phyloP scores from a whole-genome alignment of 2,797 vertebrate genomes.

The Pitangus sulphuratus region DNA sequence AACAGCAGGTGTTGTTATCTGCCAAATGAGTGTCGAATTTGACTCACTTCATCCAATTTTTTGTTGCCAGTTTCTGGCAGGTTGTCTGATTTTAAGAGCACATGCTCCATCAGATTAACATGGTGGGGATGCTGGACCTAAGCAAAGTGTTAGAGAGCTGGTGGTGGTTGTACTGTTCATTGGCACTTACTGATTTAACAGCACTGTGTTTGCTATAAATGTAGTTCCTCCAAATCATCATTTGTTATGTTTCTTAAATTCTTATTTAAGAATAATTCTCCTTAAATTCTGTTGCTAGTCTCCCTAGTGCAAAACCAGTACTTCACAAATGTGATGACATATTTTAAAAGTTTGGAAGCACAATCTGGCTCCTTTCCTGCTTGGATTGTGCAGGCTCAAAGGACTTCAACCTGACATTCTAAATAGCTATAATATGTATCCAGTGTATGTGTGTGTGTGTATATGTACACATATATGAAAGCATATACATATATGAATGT shows the following conservation, averaged over 20 bases:
- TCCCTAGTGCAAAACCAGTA: neutral
- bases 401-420: neutral
- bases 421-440: neutral
- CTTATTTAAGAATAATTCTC: no score
- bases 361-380: neutral
- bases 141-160: neutral
- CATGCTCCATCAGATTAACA: neutral
- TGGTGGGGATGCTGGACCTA: neutral
- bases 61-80: neutral
- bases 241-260: neutral
- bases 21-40: neutral
- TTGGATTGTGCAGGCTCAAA: neutral
- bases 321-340: neutral
- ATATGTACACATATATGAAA: neutral
- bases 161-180: neutral
- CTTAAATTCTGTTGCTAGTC: neutral
- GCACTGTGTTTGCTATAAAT: neutral
- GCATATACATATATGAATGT: neutral
- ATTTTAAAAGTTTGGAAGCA: neutral
- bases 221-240: neutral
- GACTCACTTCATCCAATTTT: neutral
- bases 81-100: neutral
- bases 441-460: fast-evolving
- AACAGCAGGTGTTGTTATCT: neutral
- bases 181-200: neutral